A percentile compares a stretch with the other conserved stretches of the same genome.
Evolutionary conservation across 2,113 vertebrate species (phyloP).

Genomic region (Tragelaphus buxtoni): DNA sequence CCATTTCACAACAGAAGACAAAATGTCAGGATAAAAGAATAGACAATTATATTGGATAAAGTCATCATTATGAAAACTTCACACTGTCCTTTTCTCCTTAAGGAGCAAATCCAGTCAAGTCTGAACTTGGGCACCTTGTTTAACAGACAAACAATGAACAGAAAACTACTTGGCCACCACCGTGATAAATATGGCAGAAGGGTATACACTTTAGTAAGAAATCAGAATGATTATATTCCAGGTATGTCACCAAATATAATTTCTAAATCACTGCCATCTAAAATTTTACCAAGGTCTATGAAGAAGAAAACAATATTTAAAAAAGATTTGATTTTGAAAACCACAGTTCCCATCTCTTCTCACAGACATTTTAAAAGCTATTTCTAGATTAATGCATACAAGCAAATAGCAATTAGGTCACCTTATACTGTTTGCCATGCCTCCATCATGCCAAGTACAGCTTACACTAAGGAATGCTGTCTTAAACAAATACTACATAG

Average conservation of each 20-base stretch:
- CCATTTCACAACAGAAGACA: not conserved
- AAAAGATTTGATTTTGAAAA: not conserved
- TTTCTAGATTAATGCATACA: not conserved
- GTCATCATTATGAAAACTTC: not conserved
- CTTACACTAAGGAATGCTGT: not conserved
- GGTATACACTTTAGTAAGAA: not conserved
- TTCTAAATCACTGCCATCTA: not conserved
- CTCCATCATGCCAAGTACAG: not conserved
- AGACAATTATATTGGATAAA: not conserved
- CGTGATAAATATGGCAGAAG: not conserved
- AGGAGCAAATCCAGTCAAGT: not conserved
- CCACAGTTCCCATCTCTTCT: not conserved
- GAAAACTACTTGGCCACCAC: not conserved
- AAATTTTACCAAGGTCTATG: not conserved
- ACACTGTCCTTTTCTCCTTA: not conserved
- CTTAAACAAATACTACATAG: not conserved
- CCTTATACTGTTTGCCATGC: not conserved
- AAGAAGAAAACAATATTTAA: not conserved
- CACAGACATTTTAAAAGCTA: not conserved
- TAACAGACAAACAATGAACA: not conserved
- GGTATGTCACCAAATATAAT: not conserved
- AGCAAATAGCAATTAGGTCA: not conserved
- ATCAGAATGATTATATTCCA: not conserved
- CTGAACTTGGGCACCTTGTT: not conserved
- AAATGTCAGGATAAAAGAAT: not conserved